Base-by-base conservation (phyloP, 2,888 invertebrate species). In the Leptinotarsa rubiginosa region DNA sequence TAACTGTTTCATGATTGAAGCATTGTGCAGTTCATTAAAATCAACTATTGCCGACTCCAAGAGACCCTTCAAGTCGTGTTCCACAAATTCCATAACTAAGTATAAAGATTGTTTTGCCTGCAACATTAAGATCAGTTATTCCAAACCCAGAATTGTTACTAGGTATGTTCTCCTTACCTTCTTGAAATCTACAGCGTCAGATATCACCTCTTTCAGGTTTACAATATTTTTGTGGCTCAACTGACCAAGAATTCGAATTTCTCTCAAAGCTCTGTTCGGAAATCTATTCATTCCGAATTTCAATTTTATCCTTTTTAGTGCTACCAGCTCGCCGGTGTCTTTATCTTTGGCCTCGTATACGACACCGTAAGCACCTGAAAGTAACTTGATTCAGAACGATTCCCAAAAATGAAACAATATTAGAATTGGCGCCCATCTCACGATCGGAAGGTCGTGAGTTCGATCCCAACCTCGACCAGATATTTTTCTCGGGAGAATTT, bases 241-340 rank as follows among this genome's bases (percentile, higher is more conserved):
- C 88, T 99, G 98, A 3, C 98, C 90, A 47, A 99, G 89, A 83
- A 99, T 99, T 90, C 99, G 99, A 81, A 99, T 99, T 89, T 99
- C 99, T 25, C 99, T 90, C n/a, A 96, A 95, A 16, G 96, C 96
- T 0, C 96, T 96, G 79, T 96, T 95, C 0, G 99, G 99, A 88
- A 99, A 99, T 1, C 99, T 99, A 88, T 99, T 99, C 86, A 98
- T 98, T 86, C 99, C 99, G 86, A 99, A 98, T 89, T 99, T 99
- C 66, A 99, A 89, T 0, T 99, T 92, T 0, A 99, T 99, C 89
- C 97, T 97, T 89, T 98, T 98, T 84, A 98, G 87, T 0, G 97
- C 97, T 3, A 97, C 97, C 74, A 96, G 89, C 76, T 95, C 94
- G 71, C 91, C 92, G 78, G 93, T 92, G 82, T 93, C 91, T 81